Evolutionary conservation across 2,797 vertebrate genomes (phyloP), one percentile per base, ranked within the genome.

Genomic region (Margarornis squamiger): DNA sequence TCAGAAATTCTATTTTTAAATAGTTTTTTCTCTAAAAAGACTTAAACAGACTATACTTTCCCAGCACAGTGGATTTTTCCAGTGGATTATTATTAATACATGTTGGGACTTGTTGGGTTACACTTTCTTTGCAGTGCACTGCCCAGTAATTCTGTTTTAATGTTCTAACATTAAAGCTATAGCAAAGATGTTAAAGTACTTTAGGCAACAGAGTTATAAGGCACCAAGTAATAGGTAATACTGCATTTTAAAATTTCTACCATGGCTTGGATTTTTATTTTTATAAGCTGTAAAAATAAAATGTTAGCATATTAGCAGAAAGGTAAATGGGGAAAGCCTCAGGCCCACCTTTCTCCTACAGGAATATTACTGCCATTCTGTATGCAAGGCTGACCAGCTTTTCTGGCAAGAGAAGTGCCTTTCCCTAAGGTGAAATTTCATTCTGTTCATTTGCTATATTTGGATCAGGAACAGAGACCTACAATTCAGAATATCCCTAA

Each of bases 381-480:
- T 81, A n/a, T 72, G 59, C 79, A 83, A 83, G 76, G 43, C 65
- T 92, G 89, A 90, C 72, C 87, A 90, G 39, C 39, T 83, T 86
- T 72, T 70, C 30, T 38, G 91, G 80, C 70, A 82, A 79, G 36
- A 62, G 54, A 46, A 86, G 76, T 72, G 61, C 30, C 46, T 93
- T 95, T 73, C 51, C 62, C 54, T 51, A 41, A 84, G 65, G 76
- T 95, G 55, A 85, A 65, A 89, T 87, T 95, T 77, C 55, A 19
- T 63, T 90, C 82, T 58, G 29, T 79, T 93, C n/a, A 41, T 93
- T 72, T 89, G 12, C 61, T 76, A 16, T 74, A 57, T 91, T 84
- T 97, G 84, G 67, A 71, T 92, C 71, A 91, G 70, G 57, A 88
- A 62, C 61, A 83, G 66, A 87, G 58, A 38, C 46, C 39, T 67